Conservation (phyloP, 2,888 invertebrate genomes). For the Plutella xylostella region DNA sequence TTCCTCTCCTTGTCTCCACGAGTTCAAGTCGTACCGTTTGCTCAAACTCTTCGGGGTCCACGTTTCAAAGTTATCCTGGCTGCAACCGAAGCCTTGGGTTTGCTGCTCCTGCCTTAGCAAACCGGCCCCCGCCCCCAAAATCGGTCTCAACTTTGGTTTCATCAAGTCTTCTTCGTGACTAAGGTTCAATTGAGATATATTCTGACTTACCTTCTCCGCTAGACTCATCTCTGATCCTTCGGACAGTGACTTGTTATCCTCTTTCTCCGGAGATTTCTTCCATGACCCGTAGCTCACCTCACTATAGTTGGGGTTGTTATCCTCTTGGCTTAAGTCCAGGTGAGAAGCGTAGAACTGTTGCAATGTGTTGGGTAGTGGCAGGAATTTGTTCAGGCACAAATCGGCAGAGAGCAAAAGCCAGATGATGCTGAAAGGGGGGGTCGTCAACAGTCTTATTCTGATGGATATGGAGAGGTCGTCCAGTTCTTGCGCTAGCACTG, state of each 20-base stretch:
- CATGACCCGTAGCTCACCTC: conserved; percentile 59
- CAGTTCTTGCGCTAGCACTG: conserved; percentile 43
- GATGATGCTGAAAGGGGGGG: conserved; percentile 48
- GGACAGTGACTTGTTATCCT: conserved; percentile 23
- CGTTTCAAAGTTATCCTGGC: conserved; percentile 41
- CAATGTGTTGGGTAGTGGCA: conserved; percentile 50
- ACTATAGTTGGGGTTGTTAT: conserved; percentile 30
- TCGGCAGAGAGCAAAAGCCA: conserved; percentile 56
- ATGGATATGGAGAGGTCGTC: conserved; percentile 55
- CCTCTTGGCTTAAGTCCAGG: conserved; percentile 44
- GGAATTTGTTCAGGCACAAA: conserved; percentile 55
- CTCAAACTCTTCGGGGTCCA: conserved; percentile 44
- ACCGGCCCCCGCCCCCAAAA: conserved; percentile 53
- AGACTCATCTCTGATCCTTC: conserved; percentile 20
- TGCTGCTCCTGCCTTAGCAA: conserved; percentile 30
- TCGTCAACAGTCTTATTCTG: conserved; percentile 41
- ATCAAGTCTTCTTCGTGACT: conserved; percentile 39
- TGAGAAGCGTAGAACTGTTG: conserved; percentile 61
- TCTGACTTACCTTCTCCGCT: conserved; percentile 36
- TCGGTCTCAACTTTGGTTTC: conserved; percentile 54
- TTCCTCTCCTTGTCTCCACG: conserved; percentile 51
- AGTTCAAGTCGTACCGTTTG: conserved; percentile 54
- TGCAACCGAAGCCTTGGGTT: not conserved
- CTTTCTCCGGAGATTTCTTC: conserved; percentile 50
- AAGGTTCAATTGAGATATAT: conserved; percentile 43